Evolutionary conservation across 2,797 vertebrate species (phyloP).

Genomic region (Enteromius thamalakanensis): DNA sequence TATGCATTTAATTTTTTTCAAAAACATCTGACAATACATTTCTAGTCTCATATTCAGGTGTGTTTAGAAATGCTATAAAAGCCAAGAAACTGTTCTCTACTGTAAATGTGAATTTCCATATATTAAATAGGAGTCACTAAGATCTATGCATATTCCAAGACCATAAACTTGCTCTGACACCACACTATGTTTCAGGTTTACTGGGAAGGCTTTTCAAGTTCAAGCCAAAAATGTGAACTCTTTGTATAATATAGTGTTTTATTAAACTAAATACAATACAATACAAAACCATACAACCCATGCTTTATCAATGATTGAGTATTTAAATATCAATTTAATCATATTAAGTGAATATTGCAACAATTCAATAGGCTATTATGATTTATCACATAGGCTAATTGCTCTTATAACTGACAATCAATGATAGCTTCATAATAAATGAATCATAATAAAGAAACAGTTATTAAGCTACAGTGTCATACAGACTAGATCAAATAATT

Average conservation of each 20-base stretch:
- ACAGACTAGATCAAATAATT: neutral
- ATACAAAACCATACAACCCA: neutral
- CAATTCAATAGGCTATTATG: neutral
- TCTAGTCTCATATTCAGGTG: neutral
- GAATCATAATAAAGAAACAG: too few species aligned
- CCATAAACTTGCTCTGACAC: neutral
- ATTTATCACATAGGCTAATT: neutral
- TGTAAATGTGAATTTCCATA: neutral
- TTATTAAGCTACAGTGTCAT: neutral
- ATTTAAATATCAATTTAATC: neutral
- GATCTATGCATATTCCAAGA: neutral
- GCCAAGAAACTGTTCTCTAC: neutral
- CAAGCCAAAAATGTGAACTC: neutral
- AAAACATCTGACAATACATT: neutral
- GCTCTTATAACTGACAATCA: neutral
- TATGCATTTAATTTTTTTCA: neutral
- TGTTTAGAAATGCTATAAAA: neutral
- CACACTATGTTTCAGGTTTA: neutral
- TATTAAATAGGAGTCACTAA: neutral
- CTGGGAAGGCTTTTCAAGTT: neutral
- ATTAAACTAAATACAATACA: neutral
- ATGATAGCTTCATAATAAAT: neutral
- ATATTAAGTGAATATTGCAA: neutral
- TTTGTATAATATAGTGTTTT: too few species aligned
- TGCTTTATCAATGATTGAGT: neutral